Conservation (phyloP, 2,113 vertebrate genomes). For the Hippoglossus stenolepis region DNA sequence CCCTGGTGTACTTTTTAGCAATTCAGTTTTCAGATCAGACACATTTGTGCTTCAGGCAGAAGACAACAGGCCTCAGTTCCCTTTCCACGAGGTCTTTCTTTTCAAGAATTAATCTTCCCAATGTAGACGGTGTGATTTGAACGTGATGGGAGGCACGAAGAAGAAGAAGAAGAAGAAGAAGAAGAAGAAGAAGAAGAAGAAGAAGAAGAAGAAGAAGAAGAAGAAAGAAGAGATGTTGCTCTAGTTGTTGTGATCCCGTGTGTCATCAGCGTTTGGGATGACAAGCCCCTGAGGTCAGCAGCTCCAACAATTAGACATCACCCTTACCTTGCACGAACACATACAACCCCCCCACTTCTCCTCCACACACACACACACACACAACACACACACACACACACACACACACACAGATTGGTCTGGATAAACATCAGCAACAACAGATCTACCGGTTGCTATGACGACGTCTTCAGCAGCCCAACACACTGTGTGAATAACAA, state of each 20-base stretch:
- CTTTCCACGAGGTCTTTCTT: slow-evolving; percentile 33
- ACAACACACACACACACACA: no score
- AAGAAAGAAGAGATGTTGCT: neutral
- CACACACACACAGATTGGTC: slow-evolving; percentile 49
- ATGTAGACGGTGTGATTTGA: slow-evolving; percentile 26
- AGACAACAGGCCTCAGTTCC: slow-evolving; percentile 43
- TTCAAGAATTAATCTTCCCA: slow-evolving; percentile 60
- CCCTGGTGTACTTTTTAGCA: slow-evolving; percentile 49
- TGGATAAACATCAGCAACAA: slow-evolving; percentile 78
- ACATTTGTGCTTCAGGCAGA: slow-evolving; percentile 37
- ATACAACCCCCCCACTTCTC: neutral
- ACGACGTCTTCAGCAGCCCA: slow-evolving; percentile 73
- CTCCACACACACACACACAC: neutral
- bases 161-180: neutral
- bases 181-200: no score
- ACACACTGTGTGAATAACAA: slow-evolving; percentile 82
- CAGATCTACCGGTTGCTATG: slow-evolving; percentile 79
- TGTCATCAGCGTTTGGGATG: slow-evolving; percentile 40
- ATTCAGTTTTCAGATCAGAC: slow-evolving; percentile 53
- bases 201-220: no score
- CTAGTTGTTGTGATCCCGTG: slow-evolving; percentile 30
- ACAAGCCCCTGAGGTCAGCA: slow-evolving; percentile 45
- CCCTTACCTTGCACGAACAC: slow-evolving; percentile 50
- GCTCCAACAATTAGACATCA: slow-evolving; percentile 56
- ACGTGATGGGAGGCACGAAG: neutral